Evolutionary conservation across 2,888 invertebrate species (phyloP), one percentile per base, ranked within the genome.

Genomic region (Phania funesta): DNA sequence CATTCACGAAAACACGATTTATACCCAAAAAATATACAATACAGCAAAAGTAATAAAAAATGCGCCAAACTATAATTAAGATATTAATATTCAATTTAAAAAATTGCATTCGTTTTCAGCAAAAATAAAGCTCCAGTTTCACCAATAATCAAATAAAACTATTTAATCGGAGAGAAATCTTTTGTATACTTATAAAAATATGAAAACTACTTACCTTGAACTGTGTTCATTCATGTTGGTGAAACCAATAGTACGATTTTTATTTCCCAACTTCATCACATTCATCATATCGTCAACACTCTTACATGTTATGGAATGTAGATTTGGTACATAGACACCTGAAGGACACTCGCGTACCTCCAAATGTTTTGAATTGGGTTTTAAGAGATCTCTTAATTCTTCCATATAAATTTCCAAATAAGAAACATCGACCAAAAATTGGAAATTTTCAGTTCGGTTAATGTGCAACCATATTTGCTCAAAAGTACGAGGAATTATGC

Each of bases 161-260:
- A 26, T 26, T 26, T 26, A 5, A 26, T 6, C 26, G 4, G 26
- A 3, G n/a, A 38, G n/a, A 13, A 11, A 4, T n/a, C 3, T 13
- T 3, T 38, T 11, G 3, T 13, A 11, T 32, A 11, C 32, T n/a
- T 32, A 32, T 9, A 9, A 16, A 16, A 26, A 24, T 16, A 64
- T 52, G 6, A 54, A 22, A 7, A 29, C 13, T 13, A 16, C 85
- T 82, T 62, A 89, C 88, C 88, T 87, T 7, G 98, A 98, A 87
- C 98, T 98, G 91, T 99, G 98, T 91, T 98, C 98, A 92, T 99
- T 99, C 98, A 99, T 99, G 90, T 98, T 97, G 67, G 98, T 99
- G 83, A 97, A 95, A 26, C 96, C 99, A 60, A 98, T 95, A n/a
- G 98, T 97, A 86, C 99, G 94, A 92, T 98, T 97, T 86, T 95